Conservation (phyloP, 2,888 invertebrate species). For the Drosophila mayaguana region DNA sequence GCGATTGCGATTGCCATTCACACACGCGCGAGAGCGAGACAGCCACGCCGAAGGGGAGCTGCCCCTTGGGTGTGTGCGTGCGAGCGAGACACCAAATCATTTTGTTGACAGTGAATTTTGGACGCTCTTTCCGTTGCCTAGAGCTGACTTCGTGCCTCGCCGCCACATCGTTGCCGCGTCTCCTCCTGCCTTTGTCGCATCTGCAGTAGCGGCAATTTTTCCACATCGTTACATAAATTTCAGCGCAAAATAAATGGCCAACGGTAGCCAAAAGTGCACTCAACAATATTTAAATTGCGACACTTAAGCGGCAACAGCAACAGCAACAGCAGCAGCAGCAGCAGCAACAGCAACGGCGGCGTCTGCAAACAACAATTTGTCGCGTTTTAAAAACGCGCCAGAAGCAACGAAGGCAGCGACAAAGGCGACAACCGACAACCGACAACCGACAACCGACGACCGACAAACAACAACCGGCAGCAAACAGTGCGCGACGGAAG, state of each 20-base stretch:
- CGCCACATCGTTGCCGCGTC: background rate
- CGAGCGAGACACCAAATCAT: constrained; percentile 32
- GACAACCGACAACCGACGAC: constrained; percentile 37
- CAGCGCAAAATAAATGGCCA: constrained; percentile 75
- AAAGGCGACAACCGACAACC: constrained; percentile 60
- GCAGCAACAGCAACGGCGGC: constrained; percentile 52
- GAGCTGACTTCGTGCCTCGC: constrained; percentile 27
- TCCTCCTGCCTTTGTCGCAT: background rate
- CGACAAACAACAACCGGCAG: constrained; percentile 5
- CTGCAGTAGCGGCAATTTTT: constrained; percentile 74
- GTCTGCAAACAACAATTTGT: constrained; percentile 79
- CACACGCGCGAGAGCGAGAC: constrained; percentile 6
- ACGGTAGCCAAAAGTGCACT: constrained; percentile 80
- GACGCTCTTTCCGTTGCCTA: constrained; percentile 30
- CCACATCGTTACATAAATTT: constrained; percentile 81
- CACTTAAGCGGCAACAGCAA: constrained; percentile 67
- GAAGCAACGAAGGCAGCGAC: constrained; percentile 66
- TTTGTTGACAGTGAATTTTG: constrained; percentile 53
- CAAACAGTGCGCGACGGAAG: background rate
- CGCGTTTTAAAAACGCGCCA: constrained; percentile 77
- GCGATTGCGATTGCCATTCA: constrained; percentile 57
- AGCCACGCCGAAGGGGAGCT: background rate
- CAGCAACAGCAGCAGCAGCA: constrained; percentile 14
- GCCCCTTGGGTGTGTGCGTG: background rate
- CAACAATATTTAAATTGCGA: constrained; percentile 80